Percentiles rank a stretch among this genome's conserved stretches.
phyloP scores from a whole-genome alignment of 2,113 vertebrate genomes.

The Dipodomys merriami region DNA sequence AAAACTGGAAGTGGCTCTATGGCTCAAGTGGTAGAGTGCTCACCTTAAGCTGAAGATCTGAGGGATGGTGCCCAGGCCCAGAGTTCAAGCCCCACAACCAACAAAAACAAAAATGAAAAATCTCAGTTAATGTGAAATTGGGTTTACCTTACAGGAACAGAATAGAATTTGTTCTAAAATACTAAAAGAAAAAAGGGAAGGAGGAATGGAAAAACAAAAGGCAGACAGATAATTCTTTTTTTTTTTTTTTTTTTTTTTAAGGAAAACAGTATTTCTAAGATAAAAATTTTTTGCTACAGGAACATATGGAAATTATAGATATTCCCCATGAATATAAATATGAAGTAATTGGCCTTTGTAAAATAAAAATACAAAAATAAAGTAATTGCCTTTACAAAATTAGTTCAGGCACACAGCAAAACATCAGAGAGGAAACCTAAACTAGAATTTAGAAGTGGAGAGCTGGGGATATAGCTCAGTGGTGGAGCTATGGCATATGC shows the following conservation, averaged over 20 bases:
- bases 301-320: constrained; percentile 28
- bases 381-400: constrained; percentile 4
- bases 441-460: neutral
- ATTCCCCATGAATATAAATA: constrained; percentile 12
- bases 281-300: constrained; percentile 7
- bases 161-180: neutral
- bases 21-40: too few relatives aligned
- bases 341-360: constrained; percentile 38
- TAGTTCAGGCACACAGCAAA: neutral
- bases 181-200: neutral
- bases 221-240: neutral
- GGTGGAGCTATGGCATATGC: neutral
- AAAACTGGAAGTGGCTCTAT: too few relatives aligned
- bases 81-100: too few relatives aligned
- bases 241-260: too few relatives aligned
- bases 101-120: neutral
- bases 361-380: constrained; percentile 37
- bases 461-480: neutral
- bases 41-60: too few relatives aligned
- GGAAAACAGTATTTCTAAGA: neutral
- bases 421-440: constrained; percentile 24
- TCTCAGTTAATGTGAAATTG: constrained; percentile 17
- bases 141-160: neutral
- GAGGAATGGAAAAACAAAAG: neutral
- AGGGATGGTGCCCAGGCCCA: too few relatives aligned